Conservation (phyloP, 2,797 vertebrate genomes). For the Sternarchorhynchus goeldii region DNA sequence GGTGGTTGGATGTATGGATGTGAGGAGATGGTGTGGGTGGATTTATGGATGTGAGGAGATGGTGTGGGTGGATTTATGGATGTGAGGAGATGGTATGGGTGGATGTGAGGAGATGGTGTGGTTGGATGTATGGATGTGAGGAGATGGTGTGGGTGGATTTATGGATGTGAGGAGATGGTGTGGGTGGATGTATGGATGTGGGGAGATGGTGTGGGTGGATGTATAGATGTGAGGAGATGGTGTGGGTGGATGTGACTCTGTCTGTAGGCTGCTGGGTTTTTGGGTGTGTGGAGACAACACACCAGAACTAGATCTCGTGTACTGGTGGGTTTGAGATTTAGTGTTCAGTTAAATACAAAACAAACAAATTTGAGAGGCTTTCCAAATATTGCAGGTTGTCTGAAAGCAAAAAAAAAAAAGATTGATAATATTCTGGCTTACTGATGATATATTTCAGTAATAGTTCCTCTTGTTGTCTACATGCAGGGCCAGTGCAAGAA, state of each 20-base stretch:
- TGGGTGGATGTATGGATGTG: neutral
- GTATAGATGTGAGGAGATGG: neutral
- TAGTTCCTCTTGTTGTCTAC: too few relatives aligned
- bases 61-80: neutral
- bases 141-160: too few relatives aligned
- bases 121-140: neutral
- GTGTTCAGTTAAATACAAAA: neutral
- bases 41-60: neutral
- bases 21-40: too few relatives aligned
- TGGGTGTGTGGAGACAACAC: constrained; percentile 34
- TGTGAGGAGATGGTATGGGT: neutral
- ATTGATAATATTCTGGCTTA: too few relatives aligned
- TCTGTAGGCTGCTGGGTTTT: constrained; percentile 26
- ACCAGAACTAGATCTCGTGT: constrained; percentile 16
- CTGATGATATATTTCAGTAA: too few relatives aligned
- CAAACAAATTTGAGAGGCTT: neutral
- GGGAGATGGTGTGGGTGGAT: neutral
- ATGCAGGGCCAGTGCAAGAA: too few relatives aligned
- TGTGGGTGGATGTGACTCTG: neutral
- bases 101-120: neutral
- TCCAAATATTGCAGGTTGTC: neutral
- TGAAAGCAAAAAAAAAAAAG: too few relatives aligned
- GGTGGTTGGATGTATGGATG: neutral
- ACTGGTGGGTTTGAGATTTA: neutral
- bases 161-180: neutral